Evolutionary conservation across 2,888 invertebrate species (phyloP).

Genomic region (Dastarcus helophoroides): DNA sequence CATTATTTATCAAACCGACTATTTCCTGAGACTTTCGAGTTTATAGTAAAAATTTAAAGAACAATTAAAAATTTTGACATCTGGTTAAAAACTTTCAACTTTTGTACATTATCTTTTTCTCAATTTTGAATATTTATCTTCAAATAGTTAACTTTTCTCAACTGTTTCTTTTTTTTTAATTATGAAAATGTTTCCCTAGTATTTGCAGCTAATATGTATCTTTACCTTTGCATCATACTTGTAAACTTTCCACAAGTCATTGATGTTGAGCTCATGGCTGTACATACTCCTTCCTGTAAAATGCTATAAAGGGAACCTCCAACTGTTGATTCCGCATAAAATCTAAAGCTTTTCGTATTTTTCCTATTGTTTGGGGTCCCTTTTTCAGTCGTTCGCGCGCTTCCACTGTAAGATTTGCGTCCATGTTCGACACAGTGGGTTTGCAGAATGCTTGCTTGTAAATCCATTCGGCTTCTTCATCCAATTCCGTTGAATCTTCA

Average conservation of each 20-base stretch:
- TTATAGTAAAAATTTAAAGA: too few species aligned
- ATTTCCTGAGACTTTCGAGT: too few species aligned
- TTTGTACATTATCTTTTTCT: too few species aligned
- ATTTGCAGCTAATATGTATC: too few species aligned
- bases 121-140: too few species aligned
- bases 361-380: conserved; percentile 63
- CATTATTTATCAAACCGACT: too few species aligned
- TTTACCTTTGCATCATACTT: conserved; percentile 80
- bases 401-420: conserved; percentile 42
- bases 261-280: conserved; percentile 87
- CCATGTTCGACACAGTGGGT: conserved; percentile 71
- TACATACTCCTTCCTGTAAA: conserved; percentile 96
- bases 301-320: conserved; percentile 97
- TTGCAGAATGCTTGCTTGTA: conserved; percentile 86
- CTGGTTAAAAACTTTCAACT: too few species aligned
- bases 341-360: conserved; percentile 87
- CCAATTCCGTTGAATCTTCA: conserved; percentile 77
- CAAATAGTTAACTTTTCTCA: too few species aligned
- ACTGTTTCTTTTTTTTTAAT: too few species aligned
- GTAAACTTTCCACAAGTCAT: conserved; percentile 97
- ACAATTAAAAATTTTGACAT: too few species aligned
- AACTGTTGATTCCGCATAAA: conserved; percentile 92
- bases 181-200: too few species aligned
- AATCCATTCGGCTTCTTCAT: conserved; percentile 96
- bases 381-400: conserved; percentile 47